Conservation (phyloP, 2,888 invertebrate genomes). For the Teinopalpus imperialis region DNA sequence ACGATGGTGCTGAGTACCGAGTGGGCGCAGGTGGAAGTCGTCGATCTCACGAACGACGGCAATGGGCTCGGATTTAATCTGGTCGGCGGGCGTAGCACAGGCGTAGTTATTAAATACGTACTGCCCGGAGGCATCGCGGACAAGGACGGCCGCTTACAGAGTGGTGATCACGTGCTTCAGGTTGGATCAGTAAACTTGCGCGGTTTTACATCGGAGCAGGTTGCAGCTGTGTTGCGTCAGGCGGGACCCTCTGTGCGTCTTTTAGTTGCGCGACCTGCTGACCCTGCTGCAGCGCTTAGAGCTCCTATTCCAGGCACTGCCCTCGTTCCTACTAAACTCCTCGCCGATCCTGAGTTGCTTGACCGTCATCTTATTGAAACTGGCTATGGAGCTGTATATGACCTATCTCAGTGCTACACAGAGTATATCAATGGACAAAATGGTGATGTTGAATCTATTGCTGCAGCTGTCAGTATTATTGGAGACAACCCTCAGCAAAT, state of each 20-base stretch:
- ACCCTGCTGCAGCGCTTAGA: conserved; percentile 91
- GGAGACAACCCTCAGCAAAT: conserved; percentile 70
- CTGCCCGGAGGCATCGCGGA: conserved; percentile 98
- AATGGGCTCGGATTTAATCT: conserved; percentile 99
- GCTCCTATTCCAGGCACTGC: conserved; percentile 91
- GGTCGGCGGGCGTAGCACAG: conserved; percentile 98
- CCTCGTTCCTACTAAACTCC: conserved; percentile 95
- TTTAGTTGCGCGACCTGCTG: conserved; percentile 95
- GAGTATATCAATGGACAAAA: conserved; percentile 65
- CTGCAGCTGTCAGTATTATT: conserved; percentile 71
- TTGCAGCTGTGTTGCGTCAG: conserved; percentile 86
- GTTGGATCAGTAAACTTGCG: conserved; percentile 96
- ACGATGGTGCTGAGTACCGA: conserved; percentile 96
- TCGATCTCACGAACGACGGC: conserved; percentile 98
- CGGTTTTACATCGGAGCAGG: conserved; percentile 98
- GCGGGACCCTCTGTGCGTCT: conserved; percentile 92
- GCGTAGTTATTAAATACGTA: conserved; percentile 99
- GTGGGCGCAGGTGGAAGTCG: conserved; percentile 99
- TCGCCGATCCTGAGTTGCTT: conserved; percentile 94
- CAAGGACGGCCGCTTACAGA: conserved; percentile 95
- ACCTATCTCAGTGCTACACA: conserved; percentile 66
- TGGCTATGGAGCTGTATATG: conserved; percentile 84
- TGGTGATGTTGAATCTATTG: conserved; percentile 54
- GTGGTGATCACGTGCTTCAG: conserved; percentile 99
- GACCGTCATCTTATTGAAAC: conserved; percentile 92